These are phyloP conservation scores for Axea sp. DNA, from an alignment of 2,888 invertebrate species.

Conservation along the genomic window DNA sequence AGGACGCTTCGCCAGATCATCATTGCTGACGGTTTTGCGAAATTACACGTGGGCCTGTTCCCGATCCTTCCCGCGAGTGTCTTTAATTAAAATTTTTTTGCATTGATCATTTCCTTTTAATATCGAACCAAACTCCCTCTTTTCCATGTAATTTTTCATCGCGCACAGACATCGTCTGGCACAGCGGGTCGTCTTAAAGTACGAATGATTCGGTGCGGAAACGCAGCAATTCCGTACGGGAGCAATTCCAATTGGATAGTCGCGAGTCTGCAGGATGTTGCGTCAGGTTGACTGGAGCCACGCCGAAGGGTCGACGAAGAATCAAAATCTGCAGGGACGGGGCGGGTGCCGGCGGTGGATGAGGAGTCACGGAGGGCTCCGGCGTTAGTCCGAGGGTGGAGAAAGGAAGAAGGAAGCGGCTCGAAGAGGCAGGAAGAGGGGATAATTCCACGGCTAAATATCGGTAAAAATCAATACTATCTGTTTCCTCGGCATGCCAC, in stretches of 20 bases:
- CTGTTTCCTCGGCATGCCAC: constrained; percentile 72
- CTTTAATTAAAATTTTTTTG: too few species aligned
- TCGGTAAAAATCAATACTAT: constrained; percentile 78
- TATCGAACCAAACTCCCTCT: neutral
- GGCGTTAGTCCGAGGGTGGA: constrained; percentile 64
- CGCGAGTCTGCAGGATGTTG: constrained; percentile 53
- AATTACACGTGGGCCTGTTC: too few species aligned
- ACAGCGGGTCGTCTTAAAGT: constrained; percentile 19
- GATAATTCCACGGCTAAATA: constrained; percentile 78
- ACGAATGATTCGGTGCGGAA: constrained; percentile 39
- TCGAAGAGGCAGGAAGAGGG: constrained; percentile 67
- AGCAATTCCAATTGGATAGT: constrained; percentile 49
- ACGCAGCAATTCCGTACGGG: constrained; percentile 41
- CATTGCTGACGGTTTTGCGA: too few species aligned
- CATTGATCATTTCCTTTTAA: neutral
- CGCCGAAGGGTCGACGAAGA: constrained; percentile 61
- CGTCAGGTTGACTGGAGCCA: constrained; percentile 57
- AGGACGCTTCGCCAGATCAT: too few species aligned
- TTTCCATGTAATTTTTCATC: constrained; percentile 16
- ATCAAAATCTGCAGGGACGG: constrained; percentile 60
- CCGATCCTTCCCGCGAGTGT: too few species aligned
- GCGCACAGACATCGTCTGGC: constrained; percentile 11
- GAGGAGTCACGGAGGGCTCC: constrained; percentile 48
- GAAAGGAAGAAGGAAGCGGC: constrained; percentile 57
- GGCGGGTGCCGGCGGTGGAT: constrained; percentile 31